phyloP scores from a whole-genome alignment of 2,113 vertebrate species.

The Elachura formosa region DNA sequence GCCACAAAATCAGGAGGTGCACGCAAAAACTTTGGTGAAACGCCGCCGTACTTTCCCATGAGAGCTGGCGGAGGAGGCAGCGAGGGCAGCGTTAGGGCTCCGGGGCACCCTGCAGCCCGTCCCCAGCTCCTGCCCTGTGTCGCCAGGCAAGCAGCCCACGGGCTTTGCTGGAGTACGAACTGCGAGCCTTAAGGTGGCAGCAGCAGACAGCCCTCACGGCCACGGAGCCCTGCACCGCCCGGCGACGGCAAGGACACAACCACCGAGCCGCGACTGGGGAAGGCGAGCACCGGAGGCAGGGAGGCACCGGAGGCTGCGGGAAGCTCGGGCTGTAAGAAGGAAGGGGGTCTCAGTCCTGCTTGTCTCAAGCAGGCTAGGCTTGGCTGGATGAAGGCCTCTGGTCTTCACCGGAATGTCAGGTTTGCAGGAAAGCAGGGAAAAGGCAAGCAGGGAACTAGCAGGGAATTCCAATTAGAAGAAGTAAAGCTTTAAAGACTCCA shows the following conservation, averaged over 20 bases:
- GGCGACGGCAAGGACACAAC: no score
- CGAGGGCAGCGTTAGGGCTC: fast-evolving
- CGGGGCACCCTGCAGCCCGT: neutral
- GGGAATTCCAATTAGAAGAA: neutral
- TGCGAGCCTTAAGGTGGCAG: neutral
- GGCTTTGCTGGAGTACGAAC: neutral
- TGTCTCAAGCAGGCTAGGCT: neutral
- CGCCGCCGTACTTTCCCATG: fast-evolving
- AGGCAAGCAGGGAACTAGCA: neutral
- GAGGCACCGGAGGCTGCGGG: no score
- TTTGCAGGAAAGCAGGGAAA: neutral
- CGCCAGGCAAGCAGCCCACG: fast-evolving
- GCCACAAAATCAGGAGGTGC: neutral
- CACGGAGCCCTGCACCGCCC: no score
- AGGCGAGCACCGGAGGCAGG: neutral
- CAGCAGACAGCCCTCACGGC: neutral
- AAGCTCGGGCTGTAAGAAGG: neutral
- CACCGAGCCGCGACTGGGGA: fast-evolving
- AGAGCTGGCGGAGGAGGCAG: neutral
- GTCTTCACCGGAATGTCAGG: fast-evolving
- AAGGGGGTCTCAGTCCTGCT: fast-evolving
- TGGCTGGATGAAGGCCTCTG: neutral
- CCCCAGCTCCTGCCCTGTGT: neutral
- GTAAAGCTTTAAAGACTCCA: neutral
- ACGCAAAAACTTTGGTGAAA: neutral